These are phyloP conservation scores for Denticeps clupeoides DNA, from an alignment of 2,797 vertebrate genomes.

Conservation along the genomic window DNA sequence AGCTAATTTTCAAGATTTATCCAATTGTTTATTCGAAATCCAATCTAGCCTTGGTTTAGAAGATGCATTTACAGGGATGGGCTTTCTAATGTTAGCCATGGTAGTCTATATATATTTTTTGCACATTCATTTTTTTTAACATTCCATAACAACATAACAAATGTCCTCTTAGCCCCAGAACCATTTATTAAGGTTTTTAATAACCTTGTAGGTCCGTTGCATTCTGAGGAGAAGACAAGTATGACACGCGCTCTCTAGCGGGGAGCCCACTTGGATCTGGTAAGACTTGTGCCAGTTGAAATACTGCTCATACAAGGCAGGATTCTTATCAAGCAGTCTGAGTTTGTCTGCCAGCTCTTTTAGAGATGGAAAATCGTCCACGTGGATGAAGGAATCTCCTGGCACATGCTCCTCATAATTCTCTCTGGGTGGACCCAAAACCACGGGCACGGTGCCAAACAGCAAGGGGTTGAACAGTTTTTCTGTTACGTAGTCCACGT, in stretches of 20 bases:
- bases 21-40: no score
- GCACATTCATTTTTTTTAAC: no score
- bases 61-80: no score
- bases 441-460: constrained; percentile 10
- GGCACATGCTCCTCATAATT: constrained; percentile 10
- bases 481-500: constrained; percentile 16
- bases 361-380: constrained; percentile 13
- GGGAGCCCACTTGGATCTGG: constrained; percentile 1
- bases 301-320: constrained; percentile 15
- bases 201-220: constrained; percentile 25
- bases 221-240: constrained; percentile 10
- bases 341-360: constrained; percentile 12
- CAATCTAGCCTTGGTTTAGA: no score
- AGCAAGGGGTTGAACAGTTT: constrained; percentile 15
- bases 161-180: constrained; percentile 13
- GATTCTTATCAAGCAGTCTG: constrained; percentile 1
- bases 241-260: constrained; percentile 7
- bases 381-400: constrained; percentile 17
- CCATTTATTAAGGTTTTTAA: constrained; percentile 18
- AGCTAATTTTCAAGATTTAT: no score
- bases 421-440: constrained; percentile 7
- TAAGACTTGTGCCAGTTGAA: constrained; percentile 11
- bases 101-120: no score
- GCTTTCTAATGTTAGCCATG: no score
- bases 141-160: no score